Evolutionary conservation across 2,888 invertebrate species (phyloP).

Genomic region (Pherbina coryleti): DNA sequence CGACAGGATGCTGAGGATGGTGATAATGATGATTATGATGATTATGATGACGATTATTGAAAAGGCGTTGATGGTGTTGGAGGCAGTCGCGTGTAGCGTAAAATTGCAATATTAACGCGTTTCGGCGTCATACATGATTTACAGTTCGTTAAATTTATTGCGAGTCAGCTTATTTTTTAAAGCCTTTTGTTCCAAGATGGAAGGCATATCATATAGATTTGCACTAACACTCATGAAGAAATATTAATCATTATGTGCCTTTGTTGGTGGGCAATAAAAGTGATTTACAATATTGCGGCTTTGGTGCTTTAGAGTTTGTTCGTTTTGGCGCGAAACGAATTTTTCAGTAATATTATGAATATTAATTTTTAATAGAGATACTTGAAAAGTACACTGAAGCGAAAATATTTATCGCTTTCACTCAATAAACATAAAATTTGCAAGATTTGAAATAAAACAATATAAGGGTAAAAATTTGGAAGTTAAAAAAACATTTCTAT

Average conservation of each 20-base stretch:
- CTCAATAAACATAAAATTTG: no score
- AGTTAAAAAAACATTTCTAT: no score
- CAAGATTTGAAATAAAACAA: no score
- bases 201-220: background rate
- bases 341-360: background rate
- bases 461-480: no score
- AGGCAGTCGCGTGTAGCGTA: background rate
- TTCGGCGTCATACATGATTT: background rate
- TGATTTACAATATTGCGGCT: background rate
- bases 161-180: background rate
- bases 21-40: background rate
- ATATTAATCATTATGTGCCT: background rate
- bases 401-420: no score
- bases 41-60: background rate
- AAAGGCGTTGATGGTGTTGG: background rate
- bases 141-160: constrained; percentile 7
- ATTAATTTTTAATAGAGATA: background rate
- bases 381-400: background rate
- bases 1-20: background rate
- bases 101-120: background rate
- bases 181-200: background rate
- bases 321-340: background rate
- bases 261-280: background rate
- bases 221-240: background rate
- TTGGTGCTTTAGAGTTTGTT: background rate